These are phyloP conservation scores for Hyperopisus bebe DNA, from an alignment of 2,113 vertebrate species.

Conservation along the genomic window DNA sequence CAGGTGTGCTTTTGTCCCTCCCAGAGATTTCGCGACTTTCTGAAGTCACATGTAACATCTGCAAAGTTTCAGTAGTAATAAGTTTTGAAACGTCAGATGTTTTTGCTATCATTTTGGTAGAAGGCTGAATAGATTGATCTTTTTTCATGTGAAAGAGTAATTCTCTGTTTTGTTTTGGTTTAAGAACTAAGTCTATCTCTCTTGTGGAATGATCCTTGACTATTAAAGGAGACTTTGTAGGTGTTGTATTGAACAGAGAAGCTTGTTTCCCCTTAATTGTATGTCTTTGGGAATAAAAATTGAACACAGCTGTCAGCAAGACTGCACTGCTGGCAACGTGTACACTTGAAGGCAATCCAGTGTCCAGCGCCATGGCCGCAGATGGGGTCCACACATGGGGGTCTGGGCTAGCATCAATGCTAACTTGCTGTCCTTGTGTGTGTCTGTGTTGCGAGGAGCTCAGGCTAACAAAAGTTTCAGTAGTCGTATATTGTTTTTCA, in stretches of 20 bases:
- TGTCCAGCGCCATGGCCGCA: background rate
- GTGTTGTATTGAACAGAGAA: background rate
- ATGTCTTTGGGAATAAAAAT: background rate
- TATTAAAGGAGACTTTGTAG: background rate
- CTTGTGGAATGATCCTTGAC: background rate
- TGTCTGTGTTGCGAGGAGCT: constrained; percentile 9
- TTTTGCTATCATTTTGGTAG: background rate
- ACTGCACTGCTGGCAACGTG: background rate
- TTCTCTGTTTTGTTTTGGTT: background rate
- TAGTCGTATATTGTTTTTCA: constrained; percentile 29
- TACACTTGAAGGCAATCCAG: background rate
- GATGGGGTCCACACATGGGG: background rate
- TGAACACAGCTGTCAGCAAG: background rate
- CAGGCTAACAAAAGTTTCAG: constrained; percentile 27
- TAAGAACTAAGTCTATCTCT: background rate
- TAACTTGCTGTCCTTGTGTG: background rate
- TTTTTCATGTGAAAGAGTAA: background rate
- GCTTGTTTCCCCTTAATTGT: background rate
- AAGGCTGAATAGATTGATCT: background rate
- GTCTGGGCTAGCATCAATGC: constrained; percentile 2
- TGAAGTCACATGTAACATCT: background rate
- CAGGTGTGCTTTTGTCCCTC: background rate
- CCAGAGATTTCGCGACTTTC: background rate
- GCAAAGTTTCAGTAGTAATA: background rate
- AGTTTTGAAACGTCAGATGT: background rate